phyloP scores from a whole-genome alignment of 2,113 vertebrate genomes.

The Neofelis nebulosa region DNA sequence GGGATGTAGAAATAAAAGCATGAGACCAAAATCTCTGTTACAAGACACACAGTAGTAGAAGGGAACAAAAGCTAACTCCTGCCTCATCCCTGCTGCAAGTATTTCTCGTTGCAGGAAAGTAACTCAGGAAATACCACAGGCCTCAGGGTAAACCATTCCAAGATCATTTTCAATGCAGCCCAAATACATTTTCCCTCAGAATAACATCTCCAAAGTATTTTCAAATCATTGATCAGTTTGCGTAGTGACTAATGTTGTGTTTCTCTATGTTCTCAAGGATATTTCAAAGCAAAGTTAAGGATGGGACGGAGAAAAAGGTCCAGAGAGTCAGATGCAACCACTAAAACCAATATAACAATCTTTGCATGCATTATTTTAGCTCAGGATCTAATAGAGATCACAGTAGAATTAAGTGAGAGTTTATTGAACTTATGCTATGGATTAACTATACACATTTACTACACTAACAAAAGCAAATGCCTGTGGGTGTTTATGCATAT shows the following conservation, averaged over 20 bases:
- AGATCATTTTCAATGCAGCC: background rate
- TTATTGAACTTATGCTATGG: background rate
- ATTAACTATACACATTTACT: background rate
- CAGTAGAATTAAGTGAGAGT: background rate
- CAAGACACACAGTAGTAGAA: fast-evolving
- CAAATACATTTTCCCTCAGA: background rate
- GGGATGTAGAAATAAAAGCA: background rate
- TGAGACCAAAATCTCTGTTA: background rate
- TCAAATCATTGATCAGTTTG: background rate
- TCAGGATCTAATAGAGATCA: background rate
- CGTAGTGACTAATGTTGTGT: background rate
- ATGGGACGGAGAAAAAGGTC: background rate
- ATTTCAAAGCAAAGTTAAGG: background rate
- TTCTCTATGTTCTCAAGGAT: background rate
- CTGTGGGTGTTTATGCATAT: background rate
- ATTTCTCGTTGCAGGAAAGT: background rate
- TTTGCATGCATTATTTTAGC: background rate
- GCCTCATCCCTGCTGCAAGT: background rate
- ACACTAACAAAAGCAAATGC: background rate
- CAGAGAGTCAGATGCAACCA: background rate
- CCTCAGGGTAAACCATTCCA: background rate
- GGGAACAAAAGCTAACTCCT: background rate
- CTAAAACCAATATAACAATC: background rate
- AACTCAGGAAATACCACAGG: background rate
- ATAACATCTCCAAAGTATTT: background rate